Percentiles rank a stretch among this genome's conserved stretches.
Evolutionary conservation across 1,140 invertebrate genomes (phyloP).

Genomic region (Calliphora vicina): DNA sequence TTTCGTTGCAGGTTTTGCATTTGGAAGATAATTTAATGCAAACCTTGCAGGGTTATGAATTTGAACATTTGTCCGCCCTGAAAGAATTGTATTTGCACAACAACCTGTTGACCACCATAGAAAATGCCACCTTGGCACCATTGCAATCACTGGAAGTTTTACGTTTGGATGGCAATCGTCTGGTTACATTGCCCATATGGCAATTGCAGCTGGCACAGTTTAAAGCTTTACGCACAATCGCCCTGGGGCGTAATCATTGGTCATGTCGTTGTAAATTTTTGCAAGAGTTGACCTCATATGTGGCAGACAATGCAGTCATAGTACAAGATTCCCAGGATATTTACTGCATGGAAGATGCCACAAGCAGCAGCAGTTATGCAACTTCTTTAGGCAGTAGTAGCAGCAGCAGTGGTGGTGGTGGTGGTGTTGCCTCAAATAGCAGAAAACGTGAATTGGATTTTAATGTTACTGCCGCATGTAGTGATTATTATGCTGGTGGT

Average conservation of each 20-base stretch:
- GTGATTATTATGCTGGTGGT: slow-evolving; percentile 82
- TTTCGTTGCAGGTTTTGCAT: slow-evolving; percentile 81
- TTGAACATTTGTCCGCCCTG: slow-evolving; percentile 82
- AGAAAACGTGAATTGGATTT: slow-evolving; percentile 77
- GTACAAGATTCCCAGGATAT: slow-evolving; percentile 79
- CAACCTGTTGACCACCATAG: slow-evolving; percentile 80
- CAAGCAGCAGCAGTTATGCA: neutral
- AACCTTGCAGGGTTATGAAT: slow-evolving; percentile 86
- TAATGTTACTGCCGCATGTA: slow-evolving; percentile 79
- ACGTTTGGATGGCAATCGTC: slow-evolving; percentile 82
- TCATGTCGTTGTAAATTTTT: slow-evolving; percentile 90
- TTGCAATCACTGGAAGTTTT: slow-evolving; percentile 82
- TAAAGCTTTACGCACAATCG: slow-evolving; percentile 73
- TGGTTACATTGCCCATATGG: slow-evolving; percentile 85
- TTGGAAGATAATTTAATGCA: slow-evolving; percentile 84
- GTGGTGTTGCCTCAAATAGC: neutral
- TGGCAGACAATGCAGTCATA: slow-evolving; percentile 81
- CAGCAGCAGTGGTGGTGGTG: slow-evolving; percentile 64
- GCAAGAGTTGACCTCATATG: slow-evolving; percentile 84
- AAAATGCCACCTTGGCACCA: slow-evolving; percentile 81
- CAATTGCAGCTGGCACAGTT: slow-evolving; percentile 69
- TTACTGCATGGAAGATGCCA: slow-evolving; percentile 78
- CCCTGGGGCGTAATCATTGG: slow-evolving; percentile 84
- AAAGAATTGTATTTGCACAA: slow-evolving; percentile 88
- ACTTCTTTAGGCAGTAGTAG: slow-evolving; percentile 53